phyloP scores from a whole-genome alignment of 37 sponge, comb jelly and placozoan genomes.

The Axinella damicornis region DNA sequence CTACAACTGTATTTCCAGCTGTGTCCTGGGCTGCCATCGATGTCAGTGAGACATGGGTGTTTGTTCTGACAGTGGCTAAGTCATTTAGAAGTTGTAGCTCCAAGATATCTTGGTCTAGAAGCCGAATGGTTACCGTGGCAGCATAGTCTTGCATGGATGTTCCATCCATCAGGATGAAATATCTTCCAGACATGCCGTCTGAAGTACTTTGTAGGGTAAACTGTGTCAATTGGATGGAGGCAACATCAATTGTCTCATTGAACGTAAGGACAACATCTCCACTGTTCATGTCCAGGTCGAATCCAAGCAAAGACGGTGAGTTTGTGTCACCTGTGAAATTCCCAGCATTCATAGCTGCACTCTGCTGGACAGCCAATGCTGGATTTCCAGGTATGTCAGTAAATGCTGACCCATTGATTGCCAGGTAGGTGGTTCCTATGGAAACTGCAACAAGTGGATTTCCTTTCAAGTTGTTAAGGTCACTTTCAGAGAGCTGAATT shows the following conservation, averaged over 20 bases:
- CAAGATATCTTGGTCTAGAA: conserved; percentile 43
- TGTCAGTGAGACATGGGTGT: conserved; percentile 61
- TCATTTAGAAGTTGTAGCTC: conserved; percentile 44
- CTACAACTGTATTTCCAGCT: conserved; percentile 34
- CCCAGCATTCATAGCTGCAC: conserved; percentile 24
- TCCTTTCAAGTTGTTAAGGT: conserved; percentile 70
- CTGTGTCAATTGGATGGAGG: conserved; percentile 39
- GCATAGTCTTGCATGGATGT: conserved; percentile 37
- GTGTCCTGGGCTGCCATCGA: conserved; percentile 52
- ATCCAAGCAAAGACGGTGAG: conserved; percentile 64
- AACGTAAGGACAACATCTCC: conserved; percentile 66
- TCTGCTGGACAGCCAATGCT: conserved; percentile 25
- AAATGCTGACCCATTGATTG: conserved; percentile 55
- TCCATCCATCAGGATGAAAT: conserved; percentile 54
- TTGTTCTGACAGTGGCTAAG: conserved; percentile 57
- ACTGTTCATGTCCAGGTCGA: conserved; percentile 73
- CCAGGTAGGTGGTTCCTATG: conserved; percentile 53
- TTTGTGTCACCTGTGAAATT: conserved; percentile 44
- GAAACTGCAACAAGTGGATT: conserved; percentile 70
- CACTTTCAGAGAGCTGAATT: conserved; percentile 65
- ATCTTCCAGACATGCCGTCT: conserved; percentile 8
- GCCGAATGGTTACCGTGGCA: conserved; percentile 8
- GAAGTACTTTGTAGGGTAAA: conserved; percentile 39
- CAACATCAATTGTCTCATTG: conserved; percentile 80
- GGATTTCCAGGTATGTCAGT: conserved; percentile 64